Conservation (phyloP, 2,797 vertebrate genomes). For the Sebastolobus altivelis region DNA sequence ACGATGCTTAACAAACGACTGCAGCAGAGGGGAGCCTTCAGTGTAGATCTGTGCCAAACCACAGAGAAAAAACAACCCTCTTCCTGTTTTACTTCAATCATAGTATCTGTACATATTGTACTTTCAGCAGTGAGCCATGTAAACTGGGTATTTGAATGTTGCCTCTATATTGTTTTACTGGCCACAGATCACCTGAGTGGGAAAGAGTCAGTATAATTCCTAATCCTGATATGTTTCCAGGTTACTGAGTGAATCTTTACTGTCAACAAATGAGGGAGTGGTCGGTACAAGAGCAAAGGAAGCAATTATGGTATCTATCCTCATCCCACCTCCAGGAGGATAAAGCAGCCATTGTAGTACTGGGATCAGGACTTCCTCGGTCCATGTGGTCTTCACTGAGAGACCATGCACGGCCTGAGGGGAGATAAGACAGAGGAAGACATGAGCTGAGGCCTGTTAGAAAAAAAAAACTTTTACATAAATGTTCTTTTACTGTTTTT, state of each 20-base stretch:
- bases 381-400: slow-evolving; percentile 37
- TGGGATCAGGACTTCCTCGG: slow-evolving; percentile 30
- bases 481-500: slow-evolving; percentile 13
- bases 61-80: slow-evolving; percentile 26
- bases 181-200: slow-evolving; percentile 26
- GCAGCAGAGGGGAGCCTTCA: slow-evolving; percentile 1
- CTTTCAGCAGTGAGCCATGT: slow-evolving; percentile 19
- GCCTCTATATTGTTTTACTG: slow-evolving; percentile 19
- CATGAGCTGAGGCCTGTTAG: slow-evolving; percentile 20
- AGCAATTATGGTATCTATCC: slow-evolving; percentile 53
- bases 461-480: neutral
- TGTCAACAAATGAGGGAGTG: slow-evolving; percentile 45
- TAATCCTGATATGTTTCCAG: slow-evolving; percentile 7
- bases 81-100: slow-evolving; percentile 34
- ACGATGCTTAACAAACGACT: slow-evolving; percentile 15
- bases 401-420: slow-evolving; percentile 27
- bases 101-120: slow-evolving; percentile 22
- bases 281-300: slow-evolving; percentile 44
- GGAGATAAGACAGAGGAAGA: slow-evolving; percentile 21
- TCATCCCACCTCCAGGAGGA: slow-evolving; percentile 48
- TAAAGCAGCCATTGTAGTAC: slow-evolving; percentile 60
- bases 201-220: neutral
- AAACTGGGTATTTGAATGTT: neutral
- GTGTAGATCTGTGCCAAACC: slow-evolving; percentile 33
- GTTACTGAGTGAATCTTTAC: slow-evolving; percentile 16